phyloP scores from a whole-genome alignment of 2,113 vertebrate species.

The Sciurus niger region DNA sequence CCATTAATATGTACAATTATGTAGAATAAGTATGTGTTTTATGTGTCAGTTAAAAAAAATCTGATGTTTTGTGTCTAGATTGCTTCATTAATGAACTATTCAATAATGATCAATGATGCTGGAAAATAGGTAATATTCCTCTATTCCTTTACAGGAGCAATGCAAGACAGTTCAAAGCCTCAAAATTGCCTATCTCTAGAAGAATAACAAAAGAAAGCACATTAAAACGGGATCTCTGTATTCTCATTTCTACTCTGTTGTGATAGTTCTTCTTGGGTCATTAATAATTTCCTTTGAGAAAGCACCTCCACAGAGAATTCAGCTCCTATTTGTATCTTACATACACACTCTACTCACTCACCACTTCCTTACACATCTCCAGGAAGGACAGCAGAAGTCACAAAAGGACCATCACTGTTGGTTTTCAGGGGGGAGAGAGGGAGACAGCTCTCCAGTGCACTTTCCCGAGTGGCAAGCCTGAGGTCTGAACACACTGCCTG shows the following conservation, averaged over 20 bases:
- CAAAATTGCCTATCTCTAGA: background rate
- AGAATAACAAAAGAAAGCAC: background rate
- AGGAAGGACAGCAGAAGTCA: background rate
- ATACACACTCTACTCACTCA: background rate
- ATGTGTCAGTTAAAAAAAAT: background rate
- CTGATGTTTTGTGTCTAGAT: background rate
- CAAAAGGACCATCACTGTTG: background rate
- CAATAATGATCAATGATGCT: background rate
- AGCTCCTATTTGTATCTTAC: background rate
- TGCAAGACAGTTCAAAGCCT: background rate
- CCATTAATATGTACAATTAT: background rate
- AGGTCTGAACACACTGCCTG: background rate
- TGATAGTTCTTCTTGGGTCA: background rate
- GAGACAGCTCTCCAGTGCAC: background rate
- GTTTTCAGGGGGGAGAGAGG: background rate
- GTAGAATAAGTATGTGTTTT: background rate
- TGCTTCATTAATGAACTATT: conserved; percentile 31
- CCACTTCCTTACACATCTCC: background rate
- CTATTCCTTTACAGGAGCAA: conserved; percentile 40
- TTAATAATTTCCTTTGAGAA: background rate
- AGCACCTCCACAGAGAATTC: background rate
- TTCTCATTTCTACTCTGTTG: background rate
- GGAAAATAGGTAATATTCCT: background rate
- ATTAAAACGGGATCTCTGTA: background rate
- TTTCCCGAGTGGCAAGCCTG: background rate